phyloP scores from a whole-genome alignment of 2,888 invertebrate species.

The Sisyra terminalis region DNA sequence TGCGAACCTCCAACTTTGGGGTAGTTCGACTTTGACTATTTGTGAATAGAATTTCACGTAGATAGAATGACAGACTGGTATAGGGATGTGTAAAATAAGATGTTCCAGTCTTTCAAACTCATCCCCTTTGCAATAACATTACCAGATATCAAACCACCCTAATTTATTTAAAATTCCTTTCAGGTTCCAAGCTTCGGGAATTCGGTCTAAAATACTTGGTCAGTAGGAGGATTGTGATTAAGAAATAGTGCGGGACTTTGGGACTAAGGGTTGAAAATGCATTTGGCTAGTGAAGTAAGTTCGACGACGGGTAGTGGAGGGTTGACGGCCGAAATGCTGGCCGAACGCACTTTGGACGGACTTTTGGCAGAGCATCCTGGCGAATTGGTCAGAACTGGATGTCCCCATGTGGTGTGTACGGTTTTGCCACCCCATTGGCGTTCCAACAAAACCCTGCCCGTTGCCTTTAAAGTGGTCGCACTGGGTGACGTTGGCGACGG shows the following conservation, averaged over 20 bases:
- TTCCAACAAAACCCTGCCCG: slow-evolving; percentile 94
- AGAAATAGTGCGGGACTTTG: too few relatives aligned
- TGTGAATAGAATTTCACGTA: slow-evolving; percentile 3
- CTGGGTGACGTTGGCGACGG: slow-evolving; percentile 91
- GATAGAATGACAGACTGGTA: not conserved
- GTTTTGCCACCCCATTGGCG: slow-evolving; percentile 93
- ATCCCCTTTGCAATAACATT: not conserved
- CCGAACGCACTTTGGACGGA: slow-evolving; percentile 73
- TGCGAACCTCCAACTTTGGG: not conserved
- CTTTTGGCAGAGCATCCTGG: slow-evolving; percentile 82
- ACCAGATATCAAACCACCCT: not conserved
- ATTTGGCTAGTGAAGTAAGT: slow-evolving; percentile 63
- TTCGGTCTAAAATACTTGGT: too few relatives aligned
- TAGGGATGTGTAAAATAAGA: not conserved
- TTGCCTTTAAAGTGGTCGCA: slow-evolving; percentile 92
- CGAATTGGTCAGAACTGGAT: slow-evolving; percentile 80
- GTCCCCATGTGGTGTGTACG: slow-evolving; percentile 91
- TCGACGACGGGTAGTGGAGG: slow-evolving; percentile 37
- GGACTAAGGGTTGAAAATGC: slow-evolving; percentile 36
- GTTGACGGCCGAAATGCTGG: slow-evolving; percentile 68
- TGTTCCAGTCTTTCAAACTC: not conserved
- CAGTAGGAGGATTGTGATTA: too few relatives aligned
- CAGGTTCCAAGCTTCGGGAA: too few relatives aligned
- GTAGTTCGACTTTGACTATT: not conserved
- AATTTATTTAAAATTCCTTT: not conserved